Base-by-base conservation (phyloP, 2,797 vertebrate species). In the Prionace glauca region DNA sequence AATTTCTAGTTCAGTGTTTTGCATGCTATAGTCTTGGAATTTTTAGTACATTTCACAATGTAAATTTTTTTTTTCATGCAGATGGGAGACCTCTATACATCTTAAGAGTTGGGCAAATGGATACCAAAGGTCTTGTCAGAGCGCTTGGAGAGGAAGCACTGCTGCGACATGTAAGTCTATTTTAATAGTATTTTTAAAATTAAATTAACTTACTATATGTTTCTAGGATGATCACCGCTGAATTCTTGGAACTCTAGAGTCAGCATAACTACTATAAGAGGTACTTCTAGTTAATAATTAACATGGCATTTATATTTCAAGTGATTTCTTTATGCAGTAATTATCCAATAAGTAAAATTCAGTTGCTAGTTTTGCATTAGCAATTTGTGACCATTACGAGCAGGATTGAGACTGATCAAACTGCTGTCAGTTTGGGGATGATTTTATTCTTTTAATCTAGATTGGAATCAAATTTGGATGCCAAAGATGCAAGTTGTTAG, bases 71-170 rank as follows among this genome's bases (percentile, higher is more conserved):
- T 96, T n/a, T 0, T 2, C 79, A 1, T 95, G 84, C 96, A 99
- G 99, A 99, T 14, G 99, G 99, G 0, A 98, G 99, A 95, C 99
- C 99, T 0, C 97, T 99, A 36, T 99, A 99, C 32, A 98, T 99
- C 96, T 98, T 99, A 96, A 97, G 99, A 92, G 97, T 99, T 96
- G 99, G 99, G n/a, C 99, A 99, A 97, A 99, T 99, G 99, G 99
- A 99, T 97, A 99, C 99, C 95, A 99, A 99, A 97, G 99, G 99
- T 87, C 96, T 99, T 96, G 99, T 99, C 96, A 97, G 99, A 11
- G 99, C 99, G 50, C 98, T 99, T 0, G 99, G 99, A 45, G 99
- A 99, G 96, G 99, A 99, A 96, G 99, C 99, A 71, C 97, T 99
- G 96, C 98, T 99, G 96, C 98, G 99, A 97, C 99, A 99, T 0